Base-by-base conservation (phyloP, 2,797 vertebrate genomes). In the Gymnocypris eckloni region DNA sequence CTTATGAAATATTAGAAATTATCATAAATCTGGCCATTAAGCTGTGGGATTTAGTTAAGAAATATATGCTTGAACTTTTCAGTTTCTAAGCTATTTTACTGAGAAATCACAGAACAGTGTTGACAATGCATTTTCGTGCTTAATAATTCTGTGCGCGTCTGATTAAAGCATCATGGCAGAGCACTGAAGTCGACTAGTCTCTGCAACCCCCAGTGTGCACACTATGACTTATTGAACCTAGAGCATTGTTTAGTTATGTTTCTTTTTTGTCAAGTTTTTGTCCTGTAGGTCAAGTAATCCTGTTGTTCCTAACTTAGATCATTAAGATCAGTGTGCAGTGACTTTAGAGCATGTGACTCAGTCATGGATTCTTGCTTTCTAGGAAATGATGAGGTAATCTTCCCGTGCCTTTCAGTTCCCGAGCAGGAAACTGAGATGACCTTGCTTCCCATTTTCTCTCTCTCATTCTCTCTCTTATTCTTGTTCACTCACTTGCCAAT, bases 371-470 rank as follows among this genome's bases (percentile, higher is more conserved):
- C 6, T 25, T 78, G 28, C 41, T 52, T 70, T 43, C 9, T 48
- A 71, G 66, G 61, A 73, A 9, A 22, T 72, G 81, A 79, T 78
- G 81, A 83, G 67, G 86, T 73, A 83, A 83, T 48, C 66, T 66
- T 18, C 43, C 56, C 7, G 33, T 37, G 39, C 43, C 54, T 67
- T 50, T 41, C 2, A 5, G 3, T 79, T 79, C n/a, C 45, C 4
- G 48, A 76, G 37, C 67, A 59, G 80, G 64, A 88, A 59, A 79
- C 75, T 67, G 66, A 70, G 22, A 86, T 81, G 39, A 71, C 81
- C 48, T 45, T 67, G 71, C 77, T 83, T 88, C 10, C 15, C 41
- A 7, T 25, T 83, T 48, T 43, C 37, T 43, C 50, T 7, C 70
- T 28, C 61, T 41, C 15, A 45, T 54, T 43, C 50, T 12, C 73